phyloP scores from a whole-genome alignment of 2,113 vertebrate species.

The Calcarius ornatus region DNA sequence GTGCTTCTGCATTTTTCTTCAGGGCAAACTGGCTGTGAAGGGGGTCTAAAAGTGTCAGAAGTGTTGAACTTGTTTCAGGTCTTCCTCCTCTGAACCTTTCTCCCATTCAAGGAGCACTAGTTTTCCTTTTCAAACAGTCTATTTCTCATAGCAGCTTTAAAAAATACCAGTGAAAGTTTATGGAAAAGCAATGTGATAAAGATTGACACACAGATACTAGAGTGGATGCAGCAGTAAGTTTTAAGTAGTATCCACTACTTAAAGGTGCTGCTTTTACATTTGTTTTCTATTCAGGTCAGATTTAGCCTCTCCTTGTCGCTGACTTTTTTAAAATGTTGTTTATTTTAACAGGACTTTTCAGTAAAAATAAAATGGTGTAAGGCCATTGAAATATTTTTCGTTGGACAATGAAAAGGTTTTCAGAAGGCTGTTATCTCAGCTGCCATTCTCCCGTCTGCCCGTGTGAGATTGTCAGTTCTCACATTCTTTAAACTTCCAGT shows the following conservation, averaged over 20 bases:
- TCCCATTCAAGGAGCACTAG: neutral
- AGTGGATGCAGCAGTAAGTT: neutral
- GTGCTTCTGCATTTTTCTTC: neutral
- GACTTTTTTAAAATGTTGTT: neutral
- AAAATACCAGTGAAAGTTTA: neutral
- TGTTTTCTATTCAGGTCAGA: neutral
- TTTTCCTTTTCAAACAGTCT: neutral
- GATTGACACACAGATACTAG: neutral
- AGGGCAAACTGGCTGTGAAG: neutral
- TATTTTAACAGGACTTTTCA: neutral
- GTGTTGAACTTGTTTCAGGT: neutral
- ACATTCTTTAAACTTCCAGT: neutral
- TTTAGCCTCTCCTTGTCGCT: neutral
- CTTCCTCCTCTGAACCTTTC: neutral
- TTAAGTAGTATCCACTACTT: neutral
- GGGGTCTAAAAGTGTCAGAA: neutral
- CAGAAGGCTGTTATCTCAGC: neutral
- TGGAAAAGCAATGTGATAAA: neutral
- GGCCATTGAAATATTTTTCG: neutral
- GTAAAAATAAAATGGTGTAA: neutral
- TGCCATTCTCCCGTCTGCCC: accelerated
- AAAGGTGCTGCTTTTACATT: neutral
- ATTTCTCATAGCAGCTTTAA: neutral
- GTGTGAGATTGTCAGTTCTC: neutral
- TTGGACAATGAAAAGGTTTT: neutral